These are phyloP conservation scores for Pantala flavescens DNA, from an alignment of 1,140 invertebrate genomes.

Conservation along the genomic window DNA sequence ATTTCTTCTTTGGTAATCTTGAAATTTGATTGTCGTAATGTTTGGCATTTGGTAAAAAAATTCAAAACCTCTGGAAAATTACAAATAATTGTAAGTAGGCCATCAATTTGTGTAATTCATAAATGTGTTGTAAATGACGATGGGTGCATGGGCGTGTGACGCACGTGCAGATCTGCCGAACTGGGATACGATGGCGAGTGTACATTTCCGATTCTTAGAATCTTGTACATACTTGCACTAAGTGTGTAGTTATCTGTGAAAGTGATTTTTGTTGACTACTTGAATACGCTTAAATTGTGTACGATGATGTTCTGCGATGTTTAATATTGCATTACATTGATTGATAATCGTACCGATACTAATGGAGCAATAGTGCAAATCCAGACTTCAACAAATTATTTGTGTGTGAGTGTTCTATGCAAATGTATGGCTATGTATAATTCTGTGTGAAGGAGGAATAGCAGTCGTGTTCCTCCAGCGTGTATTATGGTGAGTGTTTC, in stretches of 20 bases:
- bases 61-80: no score
- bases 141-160: not conserved
- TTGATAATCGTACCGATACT: not conserved
- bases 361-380: constrained; percentile 9
- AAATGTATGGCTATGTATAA: not conserved
- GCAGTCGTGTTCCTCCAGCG: not conserved
- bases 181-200: not conserved
- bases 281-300: not conserved
- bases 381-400: constrained; percentile 10
- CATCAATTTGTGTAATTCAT: no score
- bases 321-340: not conserved
- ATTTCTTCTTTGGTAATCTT: no score
- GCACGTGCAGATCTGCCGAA: not conserved
- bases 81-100: no score
- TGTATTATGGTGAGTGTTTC: not conserved
- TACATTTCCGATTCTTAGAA: not conserved
- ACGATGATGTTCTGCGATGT: constrained; percentile 8
- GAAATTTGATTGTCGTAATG: no score
- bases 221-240: constrained; percentile 9
- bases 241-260: not conserved
- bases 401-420: not conserved
- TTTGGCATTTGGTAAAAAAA: no score
- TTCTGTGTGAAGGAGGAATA: not conserved
- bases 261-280: not conserved
- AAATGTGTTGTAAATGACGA: not conserved